Base-by-base conservation (phyloP, 2,113 vertebrate genomes). In the Gambusia holbrooki region DNA sequence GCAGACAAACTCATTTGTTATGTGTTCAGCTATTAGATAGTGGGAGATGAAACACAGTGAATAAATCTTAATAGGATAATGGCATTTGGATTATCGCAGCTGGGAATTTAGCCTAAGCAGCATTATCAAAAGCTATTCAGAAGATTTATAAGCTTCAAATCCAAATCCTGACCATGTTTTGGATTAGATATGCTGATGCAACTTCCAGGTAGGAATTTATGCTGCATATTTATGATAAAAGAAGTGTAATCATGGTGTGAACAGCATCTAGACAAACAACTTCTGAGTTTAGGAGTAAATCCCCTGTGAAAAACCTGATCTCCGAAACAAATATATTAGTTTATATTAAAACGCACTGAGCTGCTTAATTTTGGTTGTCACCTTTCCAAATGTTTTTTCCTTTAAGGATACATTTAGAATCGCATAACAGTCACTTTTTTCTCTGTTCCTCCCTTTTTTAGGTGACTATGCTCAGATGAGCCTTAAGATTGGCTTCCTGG, bases 381-480 rank as follows among this genome's bases (percentile, higher is more conserved):
- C 29, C 25, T 19, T 72, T 64, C 22, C 1, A 42, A 40, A 66
- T 73, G 71, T 42, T 32, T 73, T 73, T 74, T 29, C 62, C 45
- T 77, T 73, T 29, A 62, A 14, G 30, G 28, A 67, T 67, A 28
- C 22, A 19, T 67, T 45, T 67, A 42, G 35, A 68, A 30, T 51
- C 19, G 29, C 19, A 51, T 58, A 25, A 58, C 27, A 48, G 69
- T 79, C 54, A 35, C 62, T 77, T 68, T 35, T 62, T 68, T 66
- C 7, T 30, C 35, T 63, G 80, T n/a, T n/a, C 51, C 51, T 58
- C 22, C 7, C 7, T 69, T 32, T 25, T 62, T 2, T 86, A 99
- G 97, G 97, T 9, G 97, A 99, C 91, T 96, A 97, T 1, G 97
- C 97, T 72, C 97, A 98, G 83, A 76, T 99, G 51, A 96, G 95